Evolutionary conservation across 1,140 invertebrate species (phyloP).

Genomic region (Conus ventricosus): DNA sequence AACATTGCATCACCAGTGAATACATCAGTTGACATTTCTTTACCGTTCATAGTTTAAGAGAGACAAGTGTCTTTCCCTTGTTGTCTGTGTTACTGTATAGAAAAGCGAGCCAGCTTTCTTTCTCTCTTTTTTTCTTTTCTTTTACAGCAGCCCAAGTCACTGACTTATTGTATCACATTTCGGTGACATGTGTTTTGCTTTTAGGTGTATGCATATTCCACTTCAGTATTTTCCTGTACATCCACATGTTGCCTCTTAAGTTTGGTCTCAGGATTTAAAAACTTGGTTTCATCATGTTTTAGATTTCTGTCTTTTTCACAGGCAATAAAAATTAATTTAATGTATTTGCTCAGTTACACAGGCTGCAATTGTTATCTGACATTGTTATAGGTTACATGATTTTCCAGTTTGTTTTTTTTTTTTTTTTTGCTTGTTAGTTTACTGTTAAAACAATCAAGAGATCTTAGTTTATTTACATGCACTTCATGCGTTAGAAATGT

Average conservation of each 20-base stretch:
- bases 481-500: background rate
- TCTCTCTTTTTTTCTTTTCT: background rate
- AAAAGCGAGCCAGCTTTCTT: background rate
- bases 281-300: background rate
- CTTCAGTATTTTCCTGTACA: background rate
- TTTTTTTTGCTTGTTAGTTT: background rate
- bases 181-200: background rate
- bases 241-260: background rate
- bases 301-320: background rate
- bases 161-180: background rate
- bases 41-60: too few relatives aligned
- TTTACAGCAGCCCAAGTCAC: background rate
- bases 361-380: background rate
- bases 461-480: background rate
- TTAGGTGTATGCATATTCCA: background rate
- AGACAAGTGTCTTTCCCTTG: too few relatives aligned
- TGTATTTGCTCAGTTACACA: background rate
- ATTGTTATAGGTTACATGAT: background rate
- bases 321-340: background rate
- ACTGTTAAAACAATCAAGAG: background rate
- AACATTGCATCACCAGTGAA: too few relatives aligned
- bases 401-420: background rate
- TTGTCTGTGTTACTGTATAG: too few relatives aligned
- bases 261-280: background rate
- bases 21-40: too few relatives aligned